These are phyloP conservation scores for Ammodramus savannarum DNA, from an alignment of 2,113 vertebrate genomes.

Conservation along the genomic window DNA sequence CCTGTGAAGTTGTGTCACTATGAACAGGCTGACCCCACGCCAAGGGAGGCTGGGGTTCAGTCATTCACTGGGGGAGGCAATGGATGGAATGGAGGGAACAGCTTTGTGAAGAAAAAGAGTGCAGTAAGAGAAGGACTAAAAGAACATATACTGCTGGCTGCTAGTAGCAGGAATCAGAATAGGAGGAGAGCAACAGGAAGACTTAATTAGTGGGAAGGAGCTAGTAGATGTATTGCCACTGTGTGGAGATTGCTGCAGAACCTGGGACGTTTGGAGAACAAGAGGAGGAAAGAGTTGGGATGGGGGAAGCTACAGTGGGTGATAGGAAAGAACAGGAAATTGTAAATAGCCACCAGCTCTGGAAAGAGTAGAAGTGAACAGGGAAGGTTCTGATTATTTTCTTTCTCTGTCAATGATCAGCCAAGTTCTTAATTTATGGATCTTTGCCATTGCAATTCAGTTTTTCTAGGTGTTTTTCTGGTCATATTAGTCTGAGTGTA, in stretches of 20 bases:
- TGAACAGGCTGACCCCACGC: background rate
- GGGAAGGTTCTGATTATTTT: background rate
- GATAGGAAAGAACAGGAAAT: background rate
- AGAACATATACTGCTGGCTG: background rate
- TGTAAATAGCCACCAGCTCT: background rate
- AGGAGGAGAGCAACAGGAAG: background rate
- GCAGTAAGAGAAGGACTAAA: background rate
- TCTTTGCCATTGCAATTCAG: background rate
- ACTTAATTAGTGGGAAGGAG: background rate
- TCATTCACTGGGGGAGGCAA: background rate
- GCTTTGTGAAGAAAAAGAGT: background rate
- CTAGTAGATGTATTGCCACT: background rate
- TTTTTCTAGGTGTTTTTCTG: background rate
- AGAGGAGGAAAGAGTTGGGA: background rate
- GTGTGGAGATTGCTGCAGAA: background rate
- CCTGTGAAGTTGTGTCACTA: background rate
- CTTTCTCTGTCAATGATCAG: background rate
- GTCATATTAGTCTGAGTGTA: background rate
- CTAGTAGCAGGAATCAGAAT: background rate
- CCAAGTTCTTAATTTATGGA: background rate
- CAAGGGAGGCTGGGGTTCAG: background rate
- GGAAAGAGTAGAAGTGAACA: background rate
- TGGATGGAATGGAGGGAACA: background rate
- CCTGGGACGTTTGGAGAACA: background rate
- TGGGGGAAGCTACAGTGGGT: background rate